Evolutionary conservation across 2,797 vertebrate genomes (phyloP).

Genomic region (Enteromius anoplus): DNA sequence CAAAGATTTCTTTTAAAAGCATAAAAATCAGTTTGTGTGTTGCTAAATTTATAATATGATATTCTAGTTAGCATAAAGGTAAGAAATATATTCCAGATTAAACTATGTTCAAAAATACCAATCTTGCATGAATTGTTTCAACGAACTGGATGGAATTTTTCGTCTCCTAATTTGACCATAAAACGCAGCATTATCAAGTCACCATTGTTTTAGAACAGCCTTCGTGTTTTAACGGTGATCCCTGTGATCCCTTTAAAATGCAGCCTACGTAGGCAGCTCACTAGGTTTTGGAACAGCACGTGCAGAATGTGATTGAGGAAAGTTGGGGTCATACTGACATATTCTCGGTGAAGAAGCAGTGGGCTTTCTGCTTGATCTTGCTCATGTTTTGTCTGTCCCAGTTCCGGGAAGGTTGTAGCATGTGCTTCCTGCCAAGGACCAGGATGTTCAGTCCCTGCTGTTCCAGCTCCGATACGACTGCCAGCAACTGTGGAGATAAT

Average conservation of each 20-base stretch:
- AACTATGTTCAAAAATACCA: background rate
- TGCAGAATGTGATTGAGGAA: background rate
- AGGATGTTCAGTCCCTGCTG: constrained; percentile 79
- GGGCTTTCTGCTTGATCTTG: constrained; percentile 82
- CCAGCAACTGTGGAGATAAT: constrained; percentile 77
- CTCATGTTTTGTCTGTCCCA: constrained; percentile 83
- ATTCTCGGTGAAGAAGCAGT: constrained; percentile 94
- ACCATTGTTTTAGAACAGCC: background rate
- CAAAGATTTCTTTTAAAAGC: background rate
- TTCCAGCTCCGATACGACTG: constrained; percentile 81
- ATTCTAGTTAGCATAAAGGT: background rate
- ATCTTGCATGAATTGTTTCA: background rate
- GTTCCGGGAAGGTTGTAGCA: constrained; percentile 74
- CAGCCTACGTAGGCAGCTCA: background rate
- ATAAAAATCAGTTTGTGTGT: background rate
- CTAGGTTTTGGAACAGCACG: background rate
- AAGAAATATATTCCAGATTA: background rate
- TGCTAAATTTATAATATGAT: background rate
- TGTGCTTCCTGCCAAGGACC: constrained; percentile 93
- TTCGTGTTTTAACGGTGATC: background rate
- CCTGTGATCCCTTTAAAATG: background rate
- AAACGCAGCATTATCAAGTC: background rate
- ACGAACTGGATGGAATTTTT: background rate
- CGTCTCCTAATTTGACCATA: background rate
- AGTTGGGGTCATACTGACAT: constrained; percentile 78